Evolutionary conservation across 2,113 vertebrate genomes (phyloP).

Genomic region (Colistium nudipinnis): DNA sequence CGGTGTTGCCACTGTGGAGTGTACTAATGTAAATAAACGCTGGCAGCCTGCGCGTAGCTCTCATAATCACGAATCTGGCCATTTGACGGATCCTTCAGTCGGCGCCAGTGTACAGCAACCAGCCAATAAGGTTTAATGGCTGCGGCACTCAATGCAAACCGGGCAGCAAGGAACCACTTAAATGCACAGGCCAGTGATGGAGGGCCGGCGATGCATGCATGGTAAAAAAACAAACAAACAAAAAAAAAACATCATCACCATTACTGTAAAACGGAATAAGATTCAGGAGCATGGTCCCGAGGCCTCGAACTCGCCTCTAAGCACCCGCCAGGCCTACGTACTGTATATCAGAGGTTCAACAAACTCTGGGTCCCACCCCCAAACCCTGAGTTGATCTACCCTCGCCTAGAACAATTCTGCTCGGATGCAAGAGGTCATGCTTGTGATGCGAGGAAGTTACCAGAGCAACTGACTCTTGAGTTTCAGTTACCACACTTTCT

Average conservation of each 20-base stretch:
- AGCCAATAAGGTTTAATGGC: conserved; percentile 33
- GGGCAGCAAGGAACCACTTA: conserved; percentile 19
- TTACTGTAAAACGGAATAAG: background rate
- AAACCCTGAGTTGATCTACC: no score
- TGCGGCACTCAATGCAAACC: conserved; percentile 19
- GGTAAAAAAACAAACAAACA: background rate
- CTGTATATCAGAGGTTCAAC: no score
- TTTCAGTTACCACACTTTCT: no score
- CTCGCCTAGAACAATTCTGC: no score
- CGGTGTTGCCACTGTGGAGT: background rate
- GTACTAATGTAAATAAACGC: background rate
- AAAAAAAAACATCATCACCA: background rate
- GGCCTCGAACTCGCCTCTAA: no score
- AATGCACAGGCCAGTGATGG: background rate
- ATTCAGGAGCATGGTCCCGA: no score
- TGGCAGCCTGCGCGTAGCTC: background rate
- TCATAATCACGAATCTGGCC: conserved; percentile 5
- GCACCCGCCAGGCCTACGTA: no score
- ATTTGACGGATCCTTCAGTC: conserved; percentile 11
- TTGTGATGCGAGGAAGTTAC: no score
- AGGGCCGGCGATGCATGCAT: background rate
- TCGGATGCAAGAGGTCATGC: no score
- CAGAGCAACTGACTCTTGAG: no score
- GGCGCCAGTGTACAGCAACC: conserved; percentile 9
- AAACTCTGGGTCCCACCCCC: no score